Conservation (phyloP, 2,888 invertebrate species). For the Aspidiotus rigidus region DNA sequence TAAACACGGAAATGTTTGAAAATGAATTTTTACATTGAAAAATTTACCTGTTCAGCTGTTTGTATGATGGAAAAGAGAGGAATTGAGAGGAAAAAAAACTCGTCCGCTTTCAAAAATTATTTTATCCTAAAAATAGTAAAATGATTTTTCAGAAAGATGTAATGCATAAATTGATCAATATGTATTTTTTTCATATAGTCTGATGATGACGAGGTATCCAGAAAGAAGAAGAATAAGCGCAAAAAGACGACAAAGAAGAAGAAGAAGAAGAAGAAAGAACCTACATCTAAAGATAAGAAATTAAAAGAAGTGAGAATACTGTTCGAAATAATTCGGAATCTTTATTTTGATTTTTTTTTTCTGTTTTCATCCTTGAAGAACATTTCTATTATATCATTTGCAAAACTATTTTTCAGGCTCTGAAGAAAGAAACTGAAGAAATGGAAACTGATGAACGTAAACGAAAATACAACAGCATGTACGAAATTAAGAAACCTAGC, state of each 20-base stretch:
- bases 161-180: neutral
- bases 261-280: conserved; percentile 48
- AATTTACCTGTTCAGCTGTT: no score
- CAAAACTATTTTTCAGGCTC: conserved; percentile 45
- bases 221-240: conserved; percentile 41
- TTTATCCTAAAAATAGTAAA: no score
- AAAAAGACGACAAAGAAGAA: conserved; percentile 45
- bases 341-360: conserved; percentile 39
- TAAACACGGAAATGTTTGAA: no score
- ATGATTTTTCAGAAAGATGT: no score
- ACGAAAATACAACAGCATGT: conserved; percentile 87
- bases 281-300: conserved; percentile 49
- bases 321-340: conserved; percentile 32
- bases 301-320: conserved; percentile 44
- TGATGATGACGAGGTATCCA: conserved; percentile 17
- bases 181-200: conserved; percentile 1
- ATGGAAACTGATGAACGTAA: conserved; percentile 69
- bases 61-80: no score
- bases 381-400: neutral
- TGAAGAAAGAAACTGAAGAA: conserved; percentile 55
- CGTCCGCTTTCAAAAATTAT: no score
- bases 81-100: no score
- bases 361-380: conserved; percentile 5
- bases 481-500: conserved; percentile 70
- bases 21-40: no score